Percentiles rank a stretch among this genome's conserved stretches.
Conservation (phyloP, 2,113 vertebrate species). For the Cynopterus brachyotis region DNA sequence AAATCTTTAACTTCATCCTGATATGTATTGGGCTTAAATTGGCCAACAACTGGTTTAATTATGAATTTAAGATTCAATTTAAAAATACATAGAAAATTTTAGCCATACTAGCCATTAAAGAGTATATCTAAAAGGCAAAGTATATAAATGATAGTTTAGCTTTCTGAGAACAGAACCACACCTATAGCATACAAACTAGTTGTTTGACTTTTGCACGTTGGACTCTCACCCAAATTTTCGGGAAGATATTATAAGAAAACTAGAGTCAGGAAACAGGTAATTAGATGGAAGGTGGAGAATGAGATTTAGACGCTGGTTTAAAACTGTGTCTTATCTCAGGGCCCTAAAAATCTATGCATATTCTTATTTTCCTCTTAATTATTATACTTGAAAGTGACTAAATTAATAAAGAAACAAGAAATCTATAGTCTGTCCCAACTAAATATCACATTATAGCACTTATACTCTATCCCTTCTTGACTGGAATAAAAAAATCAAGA, state of each 20-base stretch:
- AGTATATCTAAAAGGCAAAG: neutral
- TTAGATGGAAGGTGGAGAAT: neutral
- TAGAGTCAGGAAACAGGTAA: neutral
- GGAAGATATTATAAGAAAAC: neutral
- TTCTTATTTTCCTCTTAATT: neutral
- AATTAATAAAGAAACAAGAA: slow-evolving; percentile 25
- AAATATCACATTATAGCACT: neutral
- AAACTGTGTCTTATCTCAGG: neutral
- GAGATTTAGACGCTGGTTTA: neutral
- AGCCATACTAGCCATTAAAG: neutral
- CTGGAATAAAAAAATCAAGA: neutral
- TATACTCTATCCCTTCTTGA: neutral
- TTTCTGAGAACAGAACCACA: neutral
- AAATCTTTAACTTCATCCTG: slow-evolving; percentile 36
- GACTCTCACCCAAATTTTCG: neutral
- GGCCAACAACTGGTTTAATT: neutral
- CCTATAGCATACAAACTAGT: neutral
- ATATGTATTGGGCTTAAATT: neutral
- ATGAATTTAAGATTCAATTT: slow-evolving; percentile 42
- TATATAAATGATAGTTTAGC: slow-evolving; percentile 13
- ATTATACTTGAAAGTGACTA: neutral
- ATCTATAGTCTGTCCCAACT: neutral
- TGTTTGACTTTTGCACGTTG: neutral
- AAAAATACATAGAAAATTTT: neutral
- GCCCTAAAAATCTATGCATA: neutral